A percentile compares a stretch with the other conserved stretches of the same genome.
Conservation (phyloP, 2,888 invertebrate genomes). For the Drosophila histrio region DNA sequence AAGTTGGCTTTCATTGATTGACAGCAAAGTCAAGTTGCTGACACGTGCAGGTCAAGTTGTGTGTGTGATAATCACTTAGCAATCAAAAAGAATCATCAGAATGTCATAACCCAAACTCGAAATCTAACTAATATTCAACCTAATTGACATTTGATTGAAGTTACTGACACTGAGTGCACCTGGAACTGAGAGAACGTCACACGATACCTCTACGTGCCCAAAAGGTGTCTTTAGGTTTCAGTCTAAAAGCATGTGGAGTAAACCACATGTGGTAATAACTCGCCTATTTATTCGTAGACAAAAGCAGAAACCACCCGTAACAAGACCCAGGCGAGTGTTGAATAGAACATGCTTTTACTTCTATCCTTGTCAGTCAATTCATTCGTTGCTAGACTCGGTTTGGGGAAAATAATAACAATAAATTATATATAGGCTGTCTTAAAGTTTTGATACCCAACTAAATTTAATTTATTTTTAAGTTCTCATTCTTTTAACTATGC, state of each 20-base stretch:
- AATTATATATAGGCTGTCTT: too few species aligned
- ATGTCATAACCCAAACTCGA: not conserved
- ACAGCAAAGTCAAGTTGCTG: not conserved
- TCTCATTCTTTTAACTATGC: not conserved
- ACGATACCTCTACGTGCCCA: not conserved
- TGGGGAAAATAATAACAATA: too few species aligned
- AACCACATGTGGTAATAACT: too few species aligned
- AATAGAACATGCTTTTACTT: too few species aligned
- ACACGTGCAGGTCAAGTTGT: not conserved
- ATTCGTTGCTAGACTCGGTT: not conserved
- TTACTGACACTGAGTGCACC: not conserved
- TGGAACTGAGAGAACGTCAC: not conserved
- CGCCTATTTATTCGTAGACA: too few species aligned
- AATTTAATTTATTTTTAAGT: not conserved
- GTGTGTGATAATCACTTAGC: too few species aligned
- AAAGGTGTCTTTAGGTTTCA: not conserved
- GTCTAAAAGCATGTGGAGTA: not conserved
- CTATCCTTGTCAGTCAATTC: not conserved
- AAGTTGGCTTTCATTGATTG: not conserved
- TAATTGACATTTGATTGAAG: slow-evolving; percentile 6
- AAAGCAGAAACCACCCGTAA: not conserved
- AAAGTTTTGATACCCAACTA: not conserved
- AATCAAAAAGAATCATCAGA: not conserved
- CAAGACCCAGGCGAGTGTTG: not conserved
- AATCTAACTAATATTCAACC: not conserved